Percentiles rank a stretch among this genome's conserved stretches.
Conservation (phyloP, 2,888 invertebrate genomes). For the Brassicogethes aeneus region DNA sequence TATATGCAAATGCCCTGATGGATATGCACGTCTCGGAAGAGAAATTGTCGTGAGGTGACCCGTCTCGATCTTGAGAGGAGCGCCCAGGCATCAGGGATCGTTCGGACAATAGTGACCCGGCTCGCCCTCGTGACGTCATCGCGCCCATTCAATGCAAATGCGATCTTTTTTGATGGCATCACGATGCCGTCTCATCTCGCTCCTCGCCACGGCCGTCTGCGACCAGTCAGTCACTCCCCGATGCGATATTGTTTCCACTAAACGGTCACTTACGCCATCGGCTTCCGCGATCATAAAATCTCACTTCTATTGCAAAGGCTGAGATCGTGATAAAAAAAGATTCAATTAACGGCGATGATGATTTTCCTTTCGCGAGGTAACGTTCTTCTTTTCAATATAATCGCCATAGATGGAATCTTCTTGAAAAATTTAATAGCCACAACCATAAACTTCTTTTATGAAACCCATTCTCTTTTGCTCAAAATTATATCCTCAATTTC, state of each 20-base stretch:
- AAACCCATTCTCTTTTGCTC: no score
- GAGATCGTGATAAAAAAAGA: no score
- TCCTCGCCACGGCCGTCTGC: not conserved
- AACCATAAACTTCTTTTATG: no score
- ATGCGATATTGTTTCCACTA: not conserved
- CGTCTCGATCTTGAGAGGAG: not conserved
- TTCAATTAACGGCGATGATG: no score
- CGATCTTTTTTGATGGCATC: conserved; percentile 18
- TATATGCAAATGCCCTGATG: not conserved
- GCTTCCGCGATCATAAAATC: no score
- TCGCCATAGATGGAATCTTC: no score
- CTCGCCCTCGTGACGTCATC: conserved; percentile 40
- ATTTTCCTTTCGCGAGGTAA: no score
- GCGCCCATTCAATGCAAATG: conserved; percentile 39
- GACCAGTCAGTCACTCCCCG: not conserved
- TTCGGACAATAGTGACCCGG: conserved; percentile 32
- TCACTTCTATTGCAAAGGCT: no score
- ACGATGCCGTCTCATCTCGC: not conserved
- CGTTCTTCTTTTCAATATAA: no score
- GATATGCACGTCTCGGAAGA: not conserved
- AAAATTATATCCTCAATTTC: no score
- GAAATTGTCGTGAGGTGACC: not conserved
- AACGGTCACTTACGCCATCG: not conserved
- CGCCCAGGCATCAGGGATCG: not conserved
- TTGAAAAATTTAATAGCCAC: no score